Percentiles rank a stretch among this genome's conserved stretches.
These are phyloP conservation scores for Rhyzopertha dominica DNA, from an alignment of 1,140 invertebrate genomes.

Conservation along the genomic window DNA sequence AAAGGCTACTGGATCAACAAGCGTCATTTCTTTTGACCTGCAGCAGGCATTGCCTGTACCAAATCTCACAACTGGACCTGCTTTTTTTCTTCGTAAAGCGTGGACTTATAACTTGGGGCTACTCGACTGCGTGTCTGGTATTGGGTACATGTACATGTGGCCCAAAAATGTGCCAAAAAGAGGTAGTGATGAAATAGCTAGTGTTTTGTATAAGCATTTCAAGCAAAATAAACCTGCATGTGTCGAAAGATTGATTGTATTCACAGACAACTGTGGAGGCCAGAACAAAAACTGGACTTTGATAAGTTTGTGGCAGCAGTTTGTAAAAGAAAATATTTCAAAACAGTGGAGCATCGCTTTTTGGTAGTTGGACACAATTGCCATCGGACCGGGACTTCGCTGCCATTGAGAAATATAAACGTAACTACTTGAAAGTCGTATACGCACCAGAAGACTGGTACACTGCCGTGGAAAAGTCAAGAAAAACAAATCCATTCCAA, in stretches of 20 bases:
- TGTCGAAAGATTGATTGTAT: too few species aligned
- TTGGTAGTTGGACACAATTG: too few species aligned
- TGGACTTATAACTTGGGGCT: slow-evolving; percentile 8
- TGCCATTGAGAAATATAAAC: slow-evolving; percentile 2
- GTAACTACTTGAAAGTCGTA: too few species aligned
- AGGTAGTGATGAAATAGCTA: slow-evolving; percentile 12
- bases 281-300: slow-evolving; percentile 9
- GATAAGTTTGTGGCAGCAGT: slow-evolving; percentile 4
- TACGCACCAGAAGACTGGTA: slow-evolving; percentile 1
- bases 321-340: neutral
- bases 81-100: slow-evolving; percentile 12
- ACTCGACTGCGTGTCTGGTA: neutral
- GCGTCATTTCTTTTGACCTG: slow-evolving; percentile 13
- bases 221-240: neutral
- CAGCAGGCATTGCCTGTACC: slow-evolving; percentile 9
- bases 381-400: slow-evolving; percentile 4
- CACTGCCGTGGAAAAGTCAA: neutral
- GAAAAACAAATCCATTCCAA: slow-evolving; percentile 1
- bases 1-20: neutral
- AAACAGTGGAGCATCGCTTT: slow-evolving; percentile 2
- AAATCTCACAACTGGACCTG: slow-evolving; percentile 10
- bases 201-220: slow-evolving; percentile 8
- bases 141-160: slow-evolving; percentile 9
- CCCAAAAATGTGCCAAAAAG: slow-evolving; percentile 10
- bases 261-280: slow-evolving; percentile 3